Evolutionary conservation across 1,140 invertebrate species (phyloP).

Genomic region (Drosophila kurseongensis): DNA sequence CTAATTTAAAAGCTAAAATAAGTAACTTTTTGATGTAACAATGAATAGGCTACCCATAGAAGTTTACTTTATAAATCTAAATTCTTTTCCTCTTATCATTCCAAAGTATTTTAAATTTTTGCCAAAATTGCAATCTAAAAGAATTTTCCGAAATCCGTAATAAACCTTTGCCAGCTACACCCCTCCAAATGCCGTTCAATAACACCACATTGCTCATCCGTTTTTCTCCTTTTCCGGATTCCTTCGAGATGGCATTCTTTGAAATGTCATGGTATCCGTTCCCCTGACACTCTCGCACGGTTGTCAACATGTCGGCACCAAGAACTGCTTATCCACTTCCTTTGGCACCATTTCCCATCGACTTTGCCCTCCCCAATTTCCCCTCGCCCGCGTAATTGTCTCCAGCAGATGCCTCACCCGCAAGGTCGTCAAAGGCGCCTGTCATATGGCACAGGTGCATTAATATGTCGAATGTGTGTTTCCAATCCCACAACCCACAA

Average conservation of each 20-base stretch:
- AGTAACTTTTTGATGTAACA: no score
- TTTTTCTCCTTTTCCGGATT: slow-evolving; percentile 1
- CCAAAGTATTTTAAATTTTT: no score
- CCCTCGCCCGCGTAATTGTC: slow-evolving; percentile 1
- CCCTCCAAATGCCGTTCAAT: slow-evolving; percentile 9
- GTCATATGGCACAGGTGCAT: slow-evolving; percentile 23
- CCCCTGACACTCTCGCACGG: slow-evolving; percentile 1
- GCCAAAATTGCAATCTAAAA: no score
- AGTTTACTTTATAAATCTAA: no score
- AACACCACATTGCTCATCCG: neutral
- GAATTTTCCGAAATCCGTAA: no score
- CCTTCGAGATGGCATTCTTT: slow-evolving; percentile 4
- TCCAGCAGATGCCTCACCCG: slow-evolving; percentile 7
- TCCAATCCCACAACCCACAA: neutral
- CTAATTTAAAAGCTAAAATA: no score
- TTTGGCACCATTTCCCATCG: neutral
- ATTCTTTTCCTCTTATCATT: no score
- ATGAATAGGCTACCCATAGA: no score
- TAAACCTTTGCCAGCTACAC: neutral
- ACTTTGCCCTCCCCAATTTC: neutral
- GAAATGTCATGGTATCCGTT: slow-evolving; percentile 14
- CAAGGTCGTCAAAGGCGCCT: slow-evolving; percentile 28
- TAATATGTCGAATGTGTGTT: slow-evolving; percentile 8
- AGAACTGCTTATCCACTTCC: slow-evolving; percentile 19
- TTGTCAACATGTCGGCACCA: slow-evolving; percentile 36